phyloP scores from a whole-genome alignment of 2,888 invertebrate genomes.

The Lochmaea crataegi region DNA sequence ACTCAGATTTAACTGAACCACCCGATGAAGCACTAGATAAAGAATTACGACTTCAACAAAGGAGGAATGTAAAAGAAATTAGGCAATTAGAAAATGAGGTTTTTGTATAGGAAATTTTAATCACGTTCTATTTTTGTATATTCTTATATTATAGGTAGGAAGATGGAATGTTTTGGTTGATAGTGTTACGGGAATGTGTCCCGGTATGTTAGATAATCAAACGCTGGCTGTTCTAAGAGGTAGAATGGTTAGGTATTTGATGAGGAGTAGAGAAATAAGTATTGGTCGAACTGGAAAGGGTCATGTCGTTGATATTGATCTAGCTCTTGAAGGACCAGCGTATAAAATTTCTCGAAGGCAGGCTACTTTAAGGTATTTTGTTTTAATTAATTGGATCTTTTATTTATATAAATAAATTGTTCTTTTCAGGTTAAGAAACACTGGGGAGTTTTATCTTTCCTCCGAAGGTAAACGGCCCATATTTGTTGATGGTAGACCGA shows the following conservation, averaged over 20 bases:
- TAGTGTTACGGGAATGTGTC: slow-evolving; percentile 85
- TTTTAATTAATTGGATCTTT: too few species aligned
- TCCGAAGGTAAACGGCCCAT: slow-evolving; percentile 96
- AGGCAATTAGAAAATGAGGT: slow-evolving; percentile 89
- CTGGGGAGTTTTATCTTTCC: slow-evolving; percentile 94
- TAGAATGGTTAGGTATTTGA: slow-evolving; percentile 90
- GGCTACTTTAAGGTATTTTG: slow-evolving; percentile 79
- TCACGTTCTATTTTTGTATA: not conserved
- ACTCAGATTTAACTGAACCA: slow-evolving; percentile 83
- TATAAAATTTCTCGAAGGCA: slow-evolving; percentile 94
- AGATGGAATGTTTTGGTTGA: slow-evolving; percentile 95
- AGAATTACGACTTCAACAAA: slow-evolving; percentile 81
- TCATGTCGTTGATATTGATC: slow-evolving; percentile 91
- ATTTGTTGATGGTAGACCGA: slow-evolving; percentile 92
- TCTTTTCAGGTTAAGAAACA: slow-evolving; percentile 78
- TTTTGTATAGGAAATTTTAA: not conserved
- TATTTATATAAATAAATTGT: slow-evolving; percentile 12
- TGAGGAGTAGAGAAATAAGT: slow-evolving; percentile 95
- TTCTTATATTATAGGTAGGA: slow-evolving; percentile 34
- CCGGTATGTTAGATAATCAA: slow-evolving; percentile 91
- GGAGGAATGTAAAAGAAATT: slow-evolving; percentile 72
- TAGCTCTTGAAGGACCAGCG: slow-evolving; percentile 93
- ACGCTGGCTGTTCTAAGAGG: slow-evolving; percentile 94
- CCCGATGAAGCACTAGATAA: slow-evolving; percentile 85
- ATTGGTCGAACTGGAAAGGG: slow-evolving; percentile 92